Conservation (phyloP, 2,888 invertebrate species). For the Neoascia interrupta region DNA sequence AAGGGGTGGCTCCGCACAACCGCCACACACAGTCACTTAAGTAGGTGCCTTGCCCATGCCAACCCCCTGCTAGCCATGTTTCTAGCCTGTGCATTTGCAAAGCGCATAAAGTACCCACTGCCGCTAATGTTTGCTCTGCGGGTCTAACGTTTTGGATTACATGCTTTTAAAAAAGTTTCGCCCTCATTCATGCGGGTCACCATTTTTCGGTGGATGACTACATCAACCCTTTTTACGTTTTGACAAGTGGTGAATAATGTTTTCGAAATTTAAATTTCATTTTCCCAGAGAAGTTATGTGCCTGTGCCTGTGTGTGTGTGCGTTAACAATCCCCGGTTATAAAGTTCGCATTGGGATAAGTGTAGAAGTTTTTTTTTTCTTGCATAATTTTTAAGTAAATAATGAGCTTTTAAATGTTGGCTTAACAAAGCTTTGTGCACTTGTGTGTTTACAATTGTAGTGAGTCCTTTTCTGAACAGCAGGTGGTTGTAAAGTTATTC, state of each 20-base stretch:
- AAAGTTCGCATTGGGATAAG: conserved; percentile 23
- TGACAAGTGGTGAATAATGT: conserved; percentile 35
- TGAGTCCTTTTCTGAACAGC: conserved; percentile 7
- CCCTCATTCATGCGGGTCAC: conserved; percentile 5
- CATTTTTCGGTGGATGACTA: neutral
- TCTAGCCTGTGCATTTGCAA: neutral
- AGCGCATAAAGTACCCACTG: conserved; percentile 6
- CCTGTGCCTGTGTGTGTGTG: too few species aligned
- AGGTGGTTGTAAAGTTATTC: conserved; percentile 33
- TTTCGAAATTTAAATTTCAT: conserved; percentile 4
- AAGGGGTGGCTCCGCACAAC: neutral
- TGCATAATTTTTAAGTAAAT: conserved; percentile 46
- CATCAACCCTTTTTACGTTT: conserved; percentile 22
- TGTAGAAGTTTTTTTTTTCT: conserved; percentile 9
- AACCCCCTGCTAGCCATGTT: neutral
- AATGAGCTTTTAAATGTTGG: conserved; percentile 50
- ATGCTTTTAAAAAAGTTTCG: conserved; percentile 7
- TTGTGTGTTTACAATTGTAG: conserved; percentile 3
- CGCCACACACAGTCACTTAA: neutral
- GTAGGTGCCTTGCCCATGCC: neutral
- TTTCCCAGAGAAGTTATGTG: neutral
- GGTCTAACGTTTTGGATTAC: conserved; percentile 18
- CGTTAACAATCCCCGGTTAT: conserved; percentile 43
- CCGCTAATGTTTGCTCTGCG: conserved; percentile 10
- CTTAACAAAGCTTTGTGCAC: neutral